phyloP scores from a whole-genome alignment of 2,113 vertebrate species.

The Lasiurus cinereus region DNA sequence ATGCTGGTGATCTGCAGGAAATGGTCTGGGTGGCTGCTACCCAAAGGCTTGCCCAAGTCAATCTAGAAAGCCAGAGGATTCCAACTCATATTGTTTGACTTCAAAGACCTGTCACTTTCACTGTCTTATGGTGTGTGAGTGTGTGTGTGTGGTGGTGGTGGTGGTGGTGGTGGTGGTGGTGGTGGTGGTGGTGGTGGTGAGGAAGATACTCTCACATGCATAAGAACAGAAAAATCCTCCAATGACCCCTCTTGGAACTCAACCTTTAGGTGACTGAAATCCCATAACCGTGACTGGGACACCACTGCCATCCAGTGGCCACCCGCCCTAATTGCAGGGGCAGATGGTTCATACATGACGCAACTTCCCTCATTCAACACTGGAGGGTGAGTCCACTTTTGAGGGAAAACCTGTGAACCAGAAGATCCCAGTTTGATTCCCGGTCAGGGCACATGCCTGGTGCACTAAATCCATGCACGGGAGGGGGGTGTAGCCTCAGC shows the following conservation, averaged over 20 bases:
- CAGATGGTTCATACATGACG: background rate
- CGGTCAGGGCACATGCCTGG: no score
- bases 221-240: no score
- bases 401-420: no score
- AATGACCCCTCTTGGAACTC: background rate
- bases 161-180: no score
- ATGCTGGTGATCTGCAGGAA: no score
- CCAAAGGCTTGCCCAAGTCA: background rate
- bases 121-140: no score
- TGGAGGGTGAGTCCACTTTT: no score
- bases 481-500: no score
- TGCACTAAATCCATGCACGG: no score
- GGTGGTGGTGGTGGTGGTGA: no score
- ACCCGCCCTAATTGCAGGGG: constrained; percentile 57
- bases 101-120: background rate
- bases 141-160: no score
- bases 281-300: background rate
- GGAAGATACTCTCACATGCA: background rate
- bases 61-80: background rate
- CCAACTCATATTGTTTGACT: background rate
- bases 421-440: no score
- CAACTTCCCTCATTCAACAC: background rate
- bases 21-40: background rate
- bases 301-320: constrained; percentile 57
- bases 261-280: background rate